Evolutionary conservation across 1,140 invertebrate genomes (phyloP).

Genomic region (Neodiprion lecontei): DNA sequence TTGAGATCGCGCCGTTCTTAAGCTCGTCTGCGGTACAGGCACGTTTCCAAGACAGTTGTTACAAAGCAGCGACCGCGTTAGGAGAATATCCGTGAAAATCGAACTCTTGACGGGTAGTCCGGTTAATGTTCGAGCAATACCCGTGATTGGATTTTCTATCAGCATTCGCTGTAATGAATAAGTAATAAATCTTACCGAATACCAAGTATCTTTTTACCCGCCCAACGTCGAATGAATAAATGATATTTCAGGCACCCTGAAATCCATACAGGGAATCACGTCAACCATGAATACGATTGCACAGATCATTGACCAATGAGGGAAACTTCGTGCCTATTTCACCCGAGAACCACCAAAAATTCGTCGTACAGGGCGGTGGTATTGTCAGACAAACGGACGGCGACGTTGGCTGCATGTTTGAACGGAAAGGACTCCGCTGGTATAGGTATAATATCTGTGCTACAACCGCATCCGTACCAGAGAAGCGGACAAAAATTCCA

Average conservation of each 20-base stretch:
- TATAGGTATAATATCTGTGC: neutral
- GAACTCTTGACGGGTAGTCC: neutral
- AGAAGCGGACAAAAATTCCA: constrained; percentile 21
- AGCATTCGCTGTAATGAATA: neutral
- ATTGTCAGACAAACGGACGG: constrained; percentile 28
- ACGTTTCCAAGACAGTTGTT: neutral
- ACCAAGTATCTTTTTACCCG: neutral
- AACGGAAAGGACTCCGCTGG: constrained; percentile 20
- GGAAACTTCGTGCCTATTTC: constrained; percentile 38
- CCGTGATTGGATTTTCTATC: neutral
- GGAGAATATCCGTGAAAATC: neutral
- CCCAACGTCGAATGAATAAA: neutral
- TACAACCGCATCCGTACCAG: neutral
- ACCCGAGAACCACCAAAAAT: constrained; percentile 36
- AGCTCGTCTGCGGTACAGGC: no score
- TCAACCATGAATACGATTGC: constrained; percentile 32
- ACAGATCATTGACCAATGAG: constrained; percentile 37
- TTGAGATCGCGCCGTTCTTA: no score
- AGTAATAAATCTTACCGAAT: constrained; percentile 1
- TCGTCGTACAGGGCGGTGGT: constrained; percentile 24
- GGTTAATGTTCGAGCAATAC: neutral
- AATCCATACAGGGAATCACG: neutral
- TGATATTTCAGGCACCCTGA: neutral
- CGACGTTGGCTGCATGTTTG: neutral
- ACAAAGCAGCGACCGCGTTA: neutral